A percentile compares a stretch with the other conserved stretches of the same genome.
phyloP scores from a whole-genome alignment of 2,797 vertebrate genomes.

The Melopsittacus undulatus region DNA sequence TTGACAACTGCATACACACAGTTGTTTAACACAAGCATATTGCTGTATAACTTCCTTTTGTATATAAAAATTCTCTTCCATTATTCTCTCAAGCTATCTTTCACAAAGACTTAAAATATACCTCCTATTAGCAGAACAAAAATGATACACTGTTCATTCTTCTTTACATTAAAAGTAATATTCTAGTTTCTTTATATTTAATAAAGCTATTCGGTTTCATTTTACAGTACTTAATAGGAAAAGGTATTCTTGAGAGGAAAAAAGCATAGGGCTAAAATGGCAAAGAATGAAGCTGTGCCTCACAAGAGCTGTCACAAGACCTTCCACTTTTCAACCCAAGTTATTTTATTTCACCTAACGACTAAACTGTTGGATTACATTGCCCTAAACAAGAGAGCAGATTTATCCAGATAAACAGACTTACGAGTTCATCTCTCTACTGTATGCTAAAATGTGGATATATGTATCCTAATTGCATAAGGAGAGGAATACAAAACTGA shows the following conservation, averaged over 20 bases:
- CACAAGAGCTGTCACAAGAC: background rate
- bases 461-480: background rate
- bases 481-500: background rate
- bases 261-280: background rate
- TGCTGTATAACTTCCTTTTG: background rate
- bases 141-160: background rate
- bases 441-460: background rate
- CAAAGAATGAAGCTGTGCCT: background rate
- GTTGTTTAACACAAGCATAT: background rate
- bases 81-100: constrained; percentile 36
- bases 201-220: background rate
- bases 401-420: background rate
- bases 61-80: background rate
- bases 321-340: background rate
- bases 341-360: background rate
- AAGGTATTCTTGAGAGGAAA: background rate
- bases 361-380: background rate
- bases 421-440: background rate
- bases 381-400: background rate
- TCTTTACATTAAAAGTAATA: background rate
- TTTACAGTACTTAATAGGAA: background rate
- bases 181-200: background rate
- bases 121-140: constrained; percentile 26
- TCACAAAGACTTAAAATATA: background rate
- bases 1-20: background rate